phyloP scores from a whole-genome alignment of 2,888 invertebrate species.

The Lomographa bimaculata region DNA sequence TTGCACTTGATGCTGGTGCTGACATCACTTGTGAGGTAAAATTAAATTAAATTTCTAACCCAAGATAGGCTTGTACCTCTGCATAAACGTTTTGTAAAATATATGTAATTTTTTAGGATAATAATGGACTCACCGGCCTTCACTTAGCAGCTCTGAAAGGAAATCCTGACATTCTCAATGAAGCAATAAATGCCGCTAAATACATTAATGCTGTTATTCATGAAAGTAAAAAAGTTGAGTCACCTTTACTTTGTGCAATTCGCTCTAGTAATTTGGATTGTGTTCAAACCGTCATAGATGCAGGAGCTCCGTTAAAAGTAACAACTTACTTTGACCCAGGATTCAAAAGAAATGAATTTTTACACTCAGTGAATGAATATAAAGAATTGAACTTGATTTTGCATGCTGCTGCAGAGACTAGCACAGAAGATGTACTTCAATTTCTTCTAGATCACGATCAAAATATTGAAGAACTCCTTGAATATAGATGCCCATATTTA shows the following conservation, averaged over 20 bases:
- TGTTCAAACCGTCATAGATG: constrained; percentile 57
- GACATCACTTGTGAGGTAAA: constrained; percentile 52
- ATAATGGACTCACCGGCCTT: constrained; percentile 46
- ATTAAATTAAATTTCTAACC: too few species aligned
- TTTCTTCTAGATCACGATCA: constrained; percentile 66
- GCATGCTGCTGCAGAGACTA: constrained; percentile 51
- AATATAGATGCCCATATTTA: constrained; percentile 7
- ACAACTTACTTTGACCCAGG: constrained; percentile 3
- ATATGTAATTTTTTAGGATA: constrained; percentile 27
- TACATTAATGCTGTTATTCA: constrained; percentile 38
- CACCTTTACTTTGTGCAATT: constrained; percentile 68
- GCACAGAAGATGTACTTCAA: constrained; percentile 72
- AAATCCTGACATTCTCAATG: constrained; percentile 63
- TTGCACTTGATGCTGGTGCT: constrained; percentile 70
- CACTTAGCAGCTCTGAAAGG: constrained; percentile 71
- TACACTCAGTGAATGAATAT: too few species aligned
- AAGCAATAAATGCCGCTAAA: constrained; percentile 59
- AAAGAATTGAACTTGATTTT: constrained; percentile 12
- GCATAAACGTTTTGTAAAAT: too few species aligned
- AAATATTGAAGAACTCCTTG: constrained; percentile 17
- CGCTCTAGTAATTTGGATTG: constrained; percentile 54
- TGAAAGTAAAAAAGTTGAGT: constrained; percentile 58
- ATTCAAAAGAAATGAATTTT: too few species aligned
- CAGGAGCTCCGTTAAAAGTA: constrained; percentile 52
- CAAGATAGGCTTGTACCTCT: too few species aligned